phyloP scores from a whole-genome alignment of 2,113 vertebrate genomes.

The Antechinus flavipes region DNA sequence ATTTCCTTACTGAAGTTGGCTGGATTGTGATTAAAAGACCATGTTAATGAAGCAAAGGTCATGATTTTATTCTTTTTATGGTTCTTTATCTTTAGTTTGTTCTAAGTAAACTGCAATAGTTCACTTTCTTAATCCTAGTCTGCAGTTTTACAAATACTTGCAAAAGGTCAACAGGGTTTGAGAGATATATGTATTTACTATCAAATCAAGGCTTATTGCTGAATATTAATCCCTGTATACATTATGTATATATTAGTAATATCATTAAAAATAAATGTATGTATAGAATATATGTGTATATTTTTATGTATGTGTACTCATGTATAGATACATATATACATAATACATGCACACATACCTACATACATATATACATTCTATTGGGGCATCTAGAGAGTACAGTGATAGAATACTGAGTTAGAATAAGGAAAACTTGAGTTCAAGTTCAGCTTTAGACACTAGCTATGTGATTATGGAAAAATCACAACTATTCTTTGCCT shows the following conservation, averaged over 20 bases:
- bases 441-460: background rate
- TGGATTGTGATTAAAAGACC: background rate
- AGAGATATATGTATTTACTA: background rate
- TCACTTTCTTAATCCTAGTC: background rate
- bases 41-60: background rate
- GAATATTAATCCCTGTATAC: background rate
- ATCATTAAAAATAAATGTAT: background rate
- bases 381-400: background rate
- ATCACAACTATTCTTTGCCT: background rate
- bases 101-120: background rate
- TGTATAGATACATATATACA: no score
- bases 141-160: background rate
- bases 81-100: background rate
- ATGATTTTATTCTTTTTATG: background rate
- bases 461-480: background rate
- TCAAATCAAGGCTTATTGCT: background rate
- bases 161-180: background rate
- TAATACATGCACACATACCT: background rate
- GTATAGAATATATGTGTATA: background rate
- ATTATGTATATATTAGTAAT: background rate
- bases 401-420: no score
- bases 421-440: background rate
- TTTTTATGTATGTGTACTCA: no score
- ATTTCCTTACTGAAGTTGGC: background rate
- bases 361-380: background rate